Evolutionary conservation across 1,140 invertebrate genomes (phyloP).

Genomic region (Eumeta japonica): DNA sequence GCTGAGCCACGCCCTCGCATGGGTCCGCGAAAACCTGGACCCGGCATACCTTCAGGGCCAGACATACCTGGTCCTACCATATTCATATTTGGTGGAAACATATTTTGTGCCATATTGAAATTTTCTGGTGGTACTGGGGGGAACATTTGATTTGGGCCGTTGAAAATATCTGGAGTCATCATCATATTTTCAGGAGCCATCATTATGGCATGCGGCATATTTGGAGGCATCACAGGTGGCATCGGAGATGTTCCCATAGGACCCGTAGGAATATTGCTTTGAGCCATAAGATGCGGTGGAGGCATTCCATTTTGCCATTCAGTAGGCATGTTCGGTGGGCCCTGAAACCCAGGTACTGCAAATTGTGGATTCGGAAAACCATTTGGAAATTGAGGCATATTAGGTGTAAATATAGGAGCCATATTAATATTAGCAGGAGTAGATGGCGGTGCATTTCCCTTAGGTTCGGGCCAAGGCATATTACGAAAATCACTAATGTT

Average conservation of each 20-base stretch:
- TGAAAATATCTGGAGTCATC: constrained; percentile 57
- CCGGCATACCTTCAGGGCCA: constrained; percentile 34
- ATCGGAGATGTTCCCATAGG: constrained; percentile 26
- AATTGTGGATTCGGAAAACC: constrained; percentile 41
- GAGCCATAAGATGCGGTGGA: too few species aligned
- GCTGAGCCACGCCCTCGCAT: constrained; percentile 50
- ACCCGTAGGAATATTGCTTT: constrained; percentile 29
- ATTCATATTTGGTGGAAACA: constrained; percentile 47
- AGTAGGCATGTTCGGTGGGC: constrained; percentile 28
- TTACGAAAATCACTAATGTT: constrained; percentile 74
- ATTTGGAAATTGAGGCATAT: constrained; percentile 50
- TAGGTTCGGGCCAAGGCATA: constrained; percentile 80
- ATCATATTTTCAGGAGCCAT: constrained; percentile 44
- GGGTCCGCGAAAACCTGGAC: constrained; percentile 49
- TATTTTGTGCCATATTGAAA: constrained; percentile 13
- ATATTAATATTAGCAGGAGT: constrained; percentile 27
- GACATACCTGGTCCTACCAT: constrained; percentile 46
- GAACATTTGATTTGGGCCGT: constrained; percentile 43
- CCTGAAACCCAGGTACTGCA: constrained; percentile 39
- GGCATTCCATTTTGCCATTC: constrained; percentile 43
- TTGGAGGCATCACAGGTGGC: constrained; percentile 29
- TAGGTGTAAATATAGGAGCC: constrained; percentile 51
- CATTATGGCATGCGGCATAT: constrained; percentile 28
- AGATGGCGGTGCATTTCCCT: constrained; percentile 57
- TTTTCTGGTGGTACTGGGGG: constrained; percentile 30